phyloP scores from a whole-genome alignment of 2,113 vertebrate species.

The Mesoclemmys tuberculata region DNA sequence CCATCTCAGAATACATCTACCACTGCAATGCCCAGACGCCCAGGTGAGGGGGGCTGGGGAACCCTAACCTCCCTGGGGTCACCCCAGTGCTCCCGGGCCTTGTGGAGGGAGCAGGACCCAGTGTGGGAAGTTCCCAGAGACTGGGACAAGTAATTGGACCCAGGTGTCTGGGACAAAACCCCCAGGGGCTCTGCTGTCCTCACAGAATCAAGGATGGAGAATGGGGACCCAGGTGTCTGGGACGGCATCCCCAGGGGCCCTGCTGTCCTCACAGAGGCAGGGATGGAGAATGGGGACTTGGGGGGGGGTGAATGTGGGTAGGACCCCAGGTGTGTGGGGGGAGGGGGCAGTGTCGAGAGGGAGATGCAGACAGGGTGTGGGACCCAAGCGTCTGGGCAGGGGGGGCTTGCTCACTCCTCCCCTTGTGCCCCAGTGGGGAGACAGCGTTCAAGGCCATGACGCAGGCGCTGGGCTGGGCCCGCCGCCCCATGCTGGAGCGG shows the following conservation, averaged over 20 bases:
- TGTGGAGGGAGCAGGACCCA: rapidly evolving
- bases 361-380: rapidly evolving
- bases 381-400: too few relatives aligned
- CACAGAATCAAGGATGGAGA: too few relatives aligned
- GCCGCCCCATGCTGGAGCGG: slow-evolving; percentile 90
- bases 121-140: background rate
- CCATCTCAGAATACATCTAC: slow-evolving; percentile 92
- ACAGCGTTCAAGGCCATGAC: slow-evolving; percentile 90
- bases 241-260: too few relatives aligned
- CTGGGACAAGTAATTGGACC: too few relatives aligned
- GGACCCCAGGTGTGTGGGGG: background rate
- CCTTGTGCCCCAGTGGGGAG: slow-evolving; percentile 81
- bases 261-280: too few relatives aligned
- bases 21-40: slow-evolving; percentile 93
- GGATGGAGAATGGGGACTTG: too few relatives aligned
- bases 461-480: slow-evolving; percentile 89
- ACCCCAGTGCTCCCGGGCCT: background rate
- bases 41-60: slow-evolving; percentile 73
- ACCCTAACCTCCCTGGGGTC: background rate
- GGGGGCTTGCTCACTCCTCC: too few relatives aligned
- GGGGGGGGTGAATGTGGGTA: too few relatives aligned
- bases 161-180: too few relatives aligned
- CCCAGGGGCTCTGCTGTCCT: too few relatives aligned
- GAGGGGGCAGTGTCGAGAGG: background rate
- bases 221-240: too few relatives aligned